A percentile compares a stretch with the other conserved stretches of the same genome.
Conservation (phyloP, 2,888 invertebrate genomes). For the Apodemia hepburni region DNA sequence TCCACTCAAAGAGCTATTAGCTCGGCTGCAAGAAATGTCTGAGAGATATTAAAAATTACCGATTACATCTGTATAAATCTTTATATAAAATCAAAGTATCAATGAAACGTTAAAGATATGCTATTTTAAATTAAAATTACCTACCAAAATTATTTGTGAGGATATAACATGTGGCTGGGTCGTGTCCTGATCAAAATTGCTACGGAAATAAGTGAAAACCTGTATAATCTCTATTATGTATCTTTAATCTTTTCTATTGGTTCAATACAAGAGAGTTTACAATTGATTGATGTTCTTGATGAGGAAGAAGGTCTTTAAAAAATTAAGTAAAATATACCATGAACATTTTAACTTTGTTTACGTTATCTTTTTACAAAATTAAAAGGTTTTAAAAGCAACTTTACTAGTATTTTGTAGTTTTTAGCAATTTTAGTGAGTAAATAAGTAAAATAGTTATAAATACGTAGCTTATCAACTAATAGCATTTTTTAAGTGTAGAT, state of each 20-base stretch:
- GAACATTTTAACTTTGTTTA: neutral
- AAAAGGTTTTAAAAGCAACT: neutral
- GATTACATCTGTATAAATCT: neutral
- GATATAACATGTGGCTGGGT: slow-evolving; percentile 63
- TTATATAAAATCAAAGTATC: neutral
- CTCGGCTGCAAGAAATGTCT: slow-evolving; percentile 42
- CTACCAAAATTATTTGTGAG: slow-evolving; percentile 14
- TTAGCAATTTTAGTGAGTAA: neutral
- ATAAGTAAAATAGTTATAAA: neutral
- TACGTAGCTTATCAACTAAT: too few species aligned
- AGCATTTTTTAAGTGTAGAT: too few species aligned
- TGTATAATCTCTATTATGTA: slow-evolving; percentile 58
- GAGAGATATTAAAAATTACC: slow-evolving; percentile 19
- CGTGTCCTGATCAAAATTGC: slow-evolving; percentile 57
- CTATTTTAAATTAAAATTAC: neutral
- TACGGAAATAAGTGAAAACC: slow-evolving; percentile 50
- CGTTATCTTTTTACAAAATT: neutral
- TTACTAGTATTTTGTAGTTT: neutral
- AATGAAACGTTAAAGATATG: neutral
- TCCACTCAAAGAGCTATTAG: slow-evolving; percentile 51
- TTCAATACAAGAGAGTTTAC: slow-evolving; percentile 52
- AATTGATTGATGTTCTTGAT: slow-evolving; percentile 59
- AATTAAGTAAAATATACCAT: neutral
- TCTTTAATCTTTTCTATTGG: slow-evolving; percentile 64
- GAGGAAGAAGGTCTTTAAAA: slow-evolving; percentile 50